Percentiles rank a stretch among this genome's conserved stretches.
These are phyloP conservation scores for Typhlichthys subterraneus DNA, from an alignment of 2,797 vertebrate genomes.

Conservation along the genomic window DNA sequence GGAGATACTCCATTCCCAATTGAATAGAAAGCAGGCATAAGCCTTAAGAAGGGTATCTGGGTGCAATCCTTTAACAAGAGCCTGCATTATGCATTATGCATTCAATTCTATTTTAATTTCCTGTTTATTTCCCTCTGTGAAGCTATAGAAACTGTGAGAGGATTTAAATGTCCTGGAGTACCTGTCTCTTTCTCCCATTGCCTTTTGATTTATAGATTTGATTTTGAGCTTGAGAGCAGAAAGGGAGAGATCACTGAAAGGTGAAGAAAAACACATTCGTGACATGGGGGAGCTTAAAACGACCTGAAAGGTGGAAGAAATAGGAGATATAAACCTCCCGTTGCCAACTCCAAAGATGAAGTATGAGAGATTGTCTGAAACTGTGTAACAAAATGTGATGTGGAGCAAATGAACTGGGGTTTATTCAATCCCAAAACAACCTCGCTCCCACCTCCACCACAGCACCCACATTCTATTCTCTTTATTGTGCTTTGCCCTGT, in stretches of 20 bases:
- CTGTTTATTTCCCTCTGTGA: constrained; percentile 71
- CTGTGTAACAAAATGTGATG: constrained; percentile 69
- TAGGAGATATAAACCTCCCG: constrained; percentile 67
- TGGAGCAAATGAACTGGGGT: constrained; percentile 72
- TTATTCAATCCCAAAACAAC: constrained; percentile 71
- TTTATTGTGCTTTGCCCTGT: constrained; percentile 59
- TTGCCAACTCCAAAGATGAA: constrained; percentile 58
- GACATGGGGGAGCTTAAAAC: constrained; percentile 67
- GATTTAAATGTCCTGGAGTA: constrained; percentile 74
- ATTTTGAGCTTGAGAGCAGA: constrained; percentile 70
- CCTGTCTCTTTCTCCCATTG: constrained; percentile 63
- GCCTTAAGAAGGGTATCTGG: constrained; percentile 56
- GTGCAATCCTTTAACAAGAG: constrained; percentile 58
- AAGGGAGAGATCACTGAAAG: constrained; percentile 58
- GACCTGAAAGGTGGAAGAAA: constrained; percentile 69
- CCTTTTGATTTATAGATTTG: constrained; percentile 77
- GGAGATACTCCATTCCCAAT: constrained; percentile 39
- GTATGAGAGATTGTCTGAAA: constrained; percentile 70
- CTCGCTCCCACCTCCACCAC: constrained; percentile 6
- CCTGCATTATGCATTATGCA: constrained; percentile 6
- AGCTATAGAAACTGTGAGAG: constrained; percentile 65
- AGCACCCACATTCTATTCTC: constrained; percentile 41
- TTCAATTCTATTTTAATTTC: constrained; percentile 71
- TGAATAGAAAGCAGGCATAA: constrained; percentile 53
- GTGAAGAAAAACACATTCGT: constrained; percentile 43